These are phyloP conservation scores for Cataglyphis livida DNA, from an alignment of 2,888 invertebrate species.

Conservation along the genomic window DNA sequence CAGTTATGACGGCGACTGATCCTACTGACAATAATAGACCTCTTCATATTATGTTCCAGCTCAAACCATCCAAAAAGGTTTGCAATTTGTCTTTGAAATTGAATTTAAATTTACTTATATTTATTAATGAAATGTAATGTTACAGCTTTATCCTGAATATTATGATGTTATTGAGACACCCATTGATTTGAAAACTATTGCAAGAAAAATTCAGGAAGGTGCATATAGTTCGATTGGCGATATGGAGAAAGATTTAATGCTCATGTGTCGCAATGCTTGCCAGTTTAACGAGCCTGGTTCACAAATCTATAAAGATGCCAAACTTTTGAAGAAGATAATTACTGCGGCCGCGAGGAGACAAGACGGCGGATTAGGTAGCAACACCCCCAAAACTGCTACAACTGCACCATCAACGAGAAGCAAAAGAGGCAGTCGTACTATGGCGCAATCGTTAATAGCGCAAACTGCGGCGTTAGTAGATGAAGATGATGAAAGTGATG, in stretches of 20 bases:
- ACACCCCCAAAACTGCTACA: conserved; percentile 76
- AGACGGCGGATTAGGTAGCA: conserved; percentile 75
- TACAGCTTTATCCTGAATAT: conserved; percentile 96
- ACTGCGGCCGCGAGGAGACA: conserved; percentile 83
- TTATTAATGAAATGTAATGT: conserved; percentile 36
- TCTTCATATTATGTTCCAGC: conserved; percentile 94
- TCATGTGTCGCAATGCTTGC: conserved; percentile 98
- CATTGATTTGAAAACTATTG: conserved; percentile 97
- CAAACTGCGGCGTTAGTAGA: conserved; percentile 88
- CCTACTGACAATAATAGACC: conserved; percentile 91
- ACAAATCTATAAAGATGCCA: conserved; percentile 98
- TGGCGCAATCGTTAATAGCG: conserved; percentile 87
- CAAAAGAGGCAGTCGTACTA: conserved; percentile 82
- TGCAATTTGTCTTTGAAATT: background rate
- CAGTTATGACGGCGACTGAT: conserved; percentile 95
- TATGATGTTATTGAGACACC: conserved; percentile 97
- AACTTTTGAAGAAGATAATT: conserved; percentile 93
- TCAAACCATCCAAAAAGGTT: conserved; percentile 95
- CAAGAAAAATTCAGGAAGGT: conserved; percentile 94
- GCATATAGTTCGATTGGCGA: conserved; percentile 93
- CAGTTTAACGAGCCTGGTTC: conserved; percentile 98
- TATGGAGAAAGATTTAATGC: conserved; percentile 95
- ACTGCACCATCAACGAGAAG: conserved; percentile 82
- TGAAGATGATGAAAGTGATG: conserved; percentile 89
- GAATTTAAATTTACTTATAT: background rate